Conservation (phyloP, 1,140 invertebrate species). For the Orussus abietinus region DNA sequence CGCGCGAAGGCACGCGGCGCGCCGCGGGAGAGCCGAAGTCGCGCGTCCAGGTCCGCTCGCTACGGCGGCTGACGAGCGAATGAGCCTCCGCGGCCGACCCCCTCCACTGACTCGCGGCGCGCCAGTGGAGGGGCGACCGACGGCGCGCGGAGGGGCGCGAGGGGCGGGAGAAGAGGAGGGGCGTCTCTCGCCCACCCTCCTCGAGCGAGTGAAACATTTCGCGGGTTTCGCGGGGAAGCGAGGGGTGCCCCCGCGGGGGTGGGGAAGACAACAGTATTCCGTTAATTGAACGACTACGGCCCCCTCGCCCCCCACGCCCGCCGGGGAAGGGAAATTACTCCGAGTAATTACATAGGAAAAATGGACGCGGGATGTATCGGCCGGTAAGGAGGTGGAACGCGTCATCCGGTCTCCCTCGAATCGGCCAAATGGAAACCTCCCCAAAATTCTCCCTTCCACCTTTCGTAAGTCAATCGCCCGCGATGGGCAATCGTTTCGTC, state of each 20-base stretch:
- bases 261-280: slow-evolving; percentile 18
- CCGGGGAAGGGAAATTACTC: slow-evolving; percentile 17
- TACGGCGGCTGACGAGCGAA: slow-evolving; percentile 49
- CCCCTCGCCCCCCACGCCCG: slow-evolving; percentile 12
- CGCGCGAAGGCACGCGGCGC: slow-evolving; percentile 21
- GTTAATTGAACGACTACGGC: slow-evolving; percentile 20
- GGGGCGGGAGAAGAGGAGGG: slow-evolving; percentile 45
- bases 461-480: too few relatives aligned
- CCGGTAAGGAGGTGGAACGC: too few relatives aligned
- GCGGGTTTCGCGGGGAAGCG: slow-evolving; percentile 36
- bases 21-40: slow-evolving; percentile 16
- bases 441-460: too few relatives aligned
- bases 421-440: too few relatives aligned
- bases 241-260: slow-evolving; percentile 11
- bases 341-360: slow-evolving; percentile 24
- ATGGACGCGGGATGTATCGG: too few relatives aligned
- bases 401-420: too few relatives aligned
- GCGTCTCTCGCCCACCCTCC: slow-evolving; percentile 28
- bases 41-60: slow-evolving; percentile 32
- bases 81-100: slow-evolving; percentile 29
- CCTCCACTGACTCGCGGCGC: slow-evolving; percentile 15
- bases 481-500: too few relatives aligned
- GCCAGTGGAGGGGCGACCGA: slow-evolving; percentile 3
- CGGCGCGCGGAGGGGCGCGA: slow-evolving; percentile 22
- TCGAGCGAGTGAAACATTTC: slow-evolving; percentile 47